Evolutionary conservation across 2,113 vertebrate species (phyloP).

Genomic region (Proterorhinus semilunaris): DNA sequence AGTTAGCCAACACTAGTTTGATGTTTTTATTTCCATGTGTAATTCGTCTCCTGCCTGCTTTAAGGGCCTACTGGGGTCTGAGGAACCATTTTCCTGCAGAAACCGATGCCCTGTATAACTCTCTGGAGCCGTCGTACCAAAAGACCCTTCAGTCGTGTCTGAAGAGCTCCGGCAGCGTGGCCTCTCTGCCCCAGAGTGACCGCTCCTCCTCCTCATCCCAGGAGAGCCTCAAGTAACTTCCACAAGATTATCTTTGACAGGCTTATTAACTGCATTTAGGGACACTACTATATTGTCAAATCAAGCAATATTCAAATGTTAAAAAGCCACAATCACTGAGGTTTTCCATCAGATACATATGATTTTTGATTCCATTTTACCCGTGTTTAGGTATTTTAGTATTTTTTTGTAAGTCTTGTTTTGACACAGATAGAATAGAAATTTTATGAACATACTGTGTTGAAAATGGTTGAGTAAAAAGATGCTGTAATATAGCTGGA

Average conservation of each 20-base stretch:
- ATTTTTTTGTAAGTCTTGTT: no score
- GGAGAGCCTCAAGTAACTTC: constrained; percentile 94
- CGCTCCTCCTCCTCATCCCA: constrained; percentile 97
- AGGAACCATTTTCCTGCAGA: constrained; percentile 91
- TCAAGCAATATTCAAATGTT: no score
- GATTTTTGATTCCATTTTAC: background rate
- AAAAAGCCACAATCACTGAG: no score
- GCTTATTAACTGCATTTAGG: background rate
- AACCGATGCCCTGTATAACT: constrained; percentile 90
- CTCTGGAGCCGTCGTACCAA: constrained; percentile 91
- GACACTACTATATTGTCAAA: no score
- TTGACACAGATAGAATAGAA: no score
- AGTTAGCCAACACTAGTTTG: background rate
- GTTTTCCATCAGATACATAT: no score
- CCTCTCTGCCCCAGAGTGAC: constrained; percentile 96
- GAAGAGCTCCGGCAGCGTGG: constrained; percentile 90
- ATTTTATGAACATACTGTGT: no score
- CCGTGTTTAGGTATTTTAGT: background rate
- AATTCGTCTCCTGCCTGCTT: constrained; percentile 4
- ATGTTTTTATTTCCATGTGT: constrained; percentile 3
- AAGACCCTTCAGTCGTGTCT: constrained; percentile 89
- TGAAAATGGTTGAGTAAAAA: no score
- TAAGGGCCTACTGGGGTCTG: constrained; percentile 91
- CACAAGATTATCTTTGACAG: background rate
- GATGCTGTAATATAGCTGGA: no score